Percentiles rank a stretch among this genome's conserved stretches.
These are phyloP conservation scores for Lithophane semibrunnea DNA, from an alignment of 2,888 invertebrate species.

Conservation along the genomic window DNA sequence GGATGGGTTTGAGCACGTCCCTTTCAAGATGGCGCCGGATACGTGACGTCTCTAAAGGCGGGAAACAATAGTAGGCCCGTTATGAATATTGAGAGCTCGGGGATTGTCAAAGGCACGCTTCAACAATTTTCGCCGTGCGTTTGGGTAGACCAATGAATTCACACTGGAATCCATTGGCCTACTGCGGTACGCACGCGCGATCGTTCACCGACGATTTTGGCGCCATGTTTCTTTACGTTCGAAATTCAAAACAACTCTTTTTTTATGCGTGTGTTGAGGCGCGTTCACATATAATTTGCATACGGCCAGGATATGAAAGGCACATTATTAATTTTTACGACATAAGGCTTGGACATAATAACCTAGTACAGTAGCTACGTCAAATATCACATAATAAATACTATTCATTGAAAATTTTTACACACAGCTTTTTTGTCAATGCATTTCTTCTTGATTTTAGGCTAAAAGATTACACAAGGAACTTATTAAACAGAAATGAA, in stretches of 20 bases:
- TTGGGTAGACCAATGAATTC: slow-evolving; percentile 72
- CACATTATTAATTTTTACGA: slow-evolving; percentile 19
- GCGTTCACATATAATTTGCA: slow-evolving; percentile 50
- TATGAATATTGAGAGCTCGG: slow-evolving; percentile 87
- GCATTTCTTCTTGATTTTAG: not conserved
- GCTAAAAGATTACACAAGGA: not conserved
- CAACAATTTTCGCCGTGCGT: slow-evolving; percentile 80
- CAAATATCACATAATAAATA: not conserved
- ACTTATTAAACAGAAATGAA: not conserved
- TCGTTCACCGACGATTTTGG: slow-evolving; percentile 67
- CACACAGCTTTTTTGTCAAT: too few relatives aligned
- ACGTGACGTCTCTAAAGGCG: slow-evolving; percentile 86
- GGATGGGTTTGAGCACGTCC: slow-evolving; percentile 84
- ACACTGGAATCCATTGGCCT: slow-evolving; percentile 77
- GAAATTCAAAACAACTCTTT: slow-evolving; percentile 73
- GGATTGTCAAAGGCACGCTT: slow-evolving; percentile 80
- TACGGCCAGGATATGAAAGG: slow-evolving; percentile 52
- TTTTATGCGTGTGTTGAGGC: slow-evolving; percentile 63
- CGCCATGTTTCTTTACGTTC: slow-evolving; percentile 76
- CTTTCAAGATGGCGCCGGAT: slow-evolving; percentile 86
- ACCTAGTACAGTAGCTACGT: not conserved
- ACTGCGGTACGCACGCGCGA: slow-evolving; percentile 75
- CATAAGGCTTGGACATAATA: not conserved
- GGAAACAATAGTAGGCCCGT: slow-evolving; percentile 86
- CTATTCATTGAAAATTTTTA: not conserved